Evolutionary conservation across 2,797 vertebrate genomes (phyloP), one percentile per base, ranked within the genome.

Genomic region (Sebastes wilsoni): DNA sequence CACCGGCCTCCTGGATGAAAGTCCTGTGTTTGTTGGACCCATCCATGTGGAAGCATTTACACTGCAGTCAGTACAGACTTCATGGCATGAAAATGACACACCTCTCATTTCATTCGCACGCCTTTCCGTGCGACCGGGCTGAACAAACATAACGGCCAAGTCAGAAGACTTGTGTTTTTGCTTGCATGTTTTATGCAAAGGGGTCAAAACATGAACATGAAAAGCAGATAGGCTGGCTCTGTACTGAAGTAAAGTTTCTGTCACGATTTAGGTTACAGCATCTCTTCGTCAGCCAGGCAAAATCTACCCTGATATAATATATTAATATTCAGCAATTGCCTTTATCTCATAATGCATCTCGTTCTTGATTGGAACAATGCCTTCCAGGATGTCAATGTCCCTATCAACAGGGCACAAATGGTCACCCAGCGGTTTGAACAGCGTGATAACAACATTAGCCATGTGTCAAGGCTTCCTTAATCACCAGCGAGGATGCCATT

Each of bases 401-500:
- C 87, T 73, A 94, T 92, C 90, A 94, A 82, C 88, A 86, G 84
- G 88, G 75, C 89, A 77, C 85, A 90, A 93, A 95, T 90, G 91
- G 92, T 90, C 91, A 91, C 86, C 88, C 82, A 85, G 88, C 82
- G 89, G 85, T 93, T 94, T 89, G 86, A 93, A 92, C 91, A 92
- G 91, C 85, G 75, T 89, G 89, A 91, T 91, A 87, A 90, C 83
- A 89, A 91, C 93, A 93, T 93, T 93, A 95, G 88, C 93, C 90
- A 94, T 93, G 93, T 93, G 93, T 92, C 92, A 91, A 88, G 85
- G 88, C 89, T 90, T 89, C 77, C 91, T 89, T 93, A 93, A 94
- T 94, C 85, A 89, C 92, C 87, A 75, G 81, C 67, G 83, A 88
- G 86, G 84, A 89, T 78, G 84, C 75, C 84, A 92, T 87, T 91